Evolutionary conservation across 2,888 invertebrate genomes (phyloP).

Genomic region (Heliconius cydno): DNA sequence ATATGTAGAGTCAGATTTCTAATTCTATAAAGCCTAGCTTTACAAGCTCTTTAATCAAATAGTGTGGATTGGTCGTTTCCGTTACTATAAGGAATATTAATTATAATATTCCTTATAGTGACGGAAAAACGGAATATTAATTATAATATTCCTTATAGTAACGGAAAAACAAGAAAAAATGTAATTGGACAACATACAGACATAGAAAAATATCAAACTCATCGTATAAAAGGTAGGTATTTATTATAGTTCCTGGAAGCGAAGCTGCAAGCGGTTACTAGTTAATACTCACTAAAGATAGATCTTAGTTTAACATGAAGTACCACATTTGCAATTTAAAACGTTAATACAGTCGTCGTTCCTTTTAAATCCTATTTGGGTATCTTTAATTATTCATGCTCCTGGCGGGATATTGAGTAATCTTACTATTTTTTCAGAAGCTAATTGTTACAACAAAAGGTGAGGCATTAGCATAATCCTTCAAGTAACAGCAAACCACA

Average conservation of each 20-base stretch:
- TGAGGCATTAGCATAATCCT: conserved; percentile 14
- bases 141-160: no score
- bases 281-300: background rate
- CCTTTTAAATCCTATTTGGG: conserved; percentile 14
- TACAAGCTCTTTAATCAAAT: background rate
- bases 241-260: background rate
- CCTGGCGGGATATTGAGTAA: conserved; percentile 6
- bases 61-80: background rate
- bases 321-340: conserved; percentile 20
- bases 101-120: no score
- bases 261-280: background rate
- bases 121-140: no score
- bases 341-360: background rate
- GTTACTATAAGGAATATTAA: background rate
- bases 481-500: background rate
- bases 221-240: background rate
- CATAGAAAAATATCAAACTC: background rate
- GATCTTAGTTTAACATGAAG: conserved; percentile 5
- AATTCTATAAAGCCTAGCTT: background rate
- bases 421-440: conserved; percentile 16
- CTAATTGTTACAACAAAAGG: conserved; percentile 11
- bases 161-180: background rate
- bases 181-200: background rate
- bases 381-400: conserved; percentile 27
- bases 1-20: background rate